phyloP scores from a whole-genome alignment of 2,888 invertebrate genomes.

The Nyleta sp. region DNA sequence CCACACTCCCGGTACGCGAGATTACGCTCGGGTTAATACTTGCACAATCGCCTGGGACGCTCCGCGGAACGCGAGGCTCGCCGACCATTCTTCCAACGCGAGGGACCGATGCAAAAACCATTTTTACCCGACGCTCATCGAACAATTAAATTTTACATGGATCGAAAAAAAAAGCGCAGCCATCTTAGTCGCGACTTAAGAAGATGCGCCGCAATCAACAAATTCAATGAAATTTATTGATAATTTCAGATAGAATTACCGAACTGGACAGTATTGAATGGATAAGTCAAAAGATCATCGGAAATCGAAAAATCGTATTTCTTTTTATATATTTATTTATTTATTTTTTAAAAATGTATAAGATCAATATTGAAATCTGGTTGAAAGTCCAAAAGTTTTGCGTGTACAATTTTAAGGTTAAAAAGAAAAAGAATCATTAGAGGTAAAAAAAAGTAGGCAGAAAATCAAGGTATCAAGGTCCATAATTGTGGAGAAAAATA shows the following conservation, averaged over 20 bases:
- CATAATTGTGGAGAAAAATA: no score
- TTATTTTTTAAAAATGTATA: no score
- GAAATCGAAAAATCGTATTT: no score
- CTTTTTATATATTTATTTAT: no score
- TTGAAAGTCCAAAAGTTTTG: no score
- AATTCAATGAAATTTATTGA: background rate
- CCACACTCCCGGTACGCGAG: constrained; percentile 61
- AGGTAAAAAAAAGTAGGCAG: no score
- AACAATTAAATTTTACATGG: constrained; percentile 46
- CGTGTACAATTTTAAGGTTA: no score
- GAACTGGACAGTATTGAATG: background rate
- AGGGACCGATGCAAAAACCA: constrained; percentile 32
- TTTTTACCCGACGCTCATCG: constrained; percentile 23
- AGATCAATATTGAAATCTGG: no score
- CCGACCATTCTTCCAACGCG: constrained; percentile 43
- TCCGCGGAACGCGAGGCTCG: constrained; percentile 54
- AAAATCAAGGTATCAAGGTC: no score
- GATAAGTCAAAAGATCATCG: no score
- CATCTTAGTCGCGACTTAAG: background rate
- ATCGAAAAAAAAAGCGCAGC: constrained; percentile 14
- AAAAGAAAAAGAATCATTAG: no score
- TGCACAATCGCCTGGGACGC: constrained; percentile 60
- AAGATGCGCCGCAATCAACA: background rate
- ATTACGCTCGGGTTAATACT: constrained; percentile 57
- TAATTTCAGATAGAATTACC: background rate